Percentiles rank a stretch among this genome's conserved stretches.
phyloP scores from a whole-genome alignment of 2,113 vertebrate genomes.

The Raja brachyura region DNA sequence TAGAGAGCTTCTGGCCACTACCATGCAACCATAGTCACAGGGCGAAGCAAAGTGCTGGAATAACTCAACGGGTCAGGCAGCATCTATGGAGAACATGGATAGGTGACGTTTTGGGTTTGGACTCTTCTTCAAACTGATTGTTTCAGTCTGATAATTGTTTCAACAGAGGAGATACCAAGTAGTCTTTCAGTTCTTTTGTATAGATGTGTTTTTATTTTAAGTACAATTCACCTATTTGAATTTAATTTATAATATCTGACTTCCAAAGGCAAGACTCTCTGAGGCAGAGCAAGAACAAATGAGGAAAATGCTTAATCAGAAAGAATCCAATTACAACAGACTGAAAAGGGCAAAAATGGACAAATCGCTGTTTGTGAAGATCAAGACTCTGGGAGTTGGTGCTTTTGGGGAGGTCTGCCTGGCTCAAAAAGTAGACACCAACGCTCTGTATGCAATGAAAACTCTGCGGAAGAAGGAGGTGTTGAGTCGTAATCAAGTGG shows the following conservation, averaged over 20 bases:
- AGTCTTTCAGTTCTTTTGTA: background rate
- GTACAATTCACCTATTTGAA: background rate
- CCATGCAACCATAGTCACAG: background rate
- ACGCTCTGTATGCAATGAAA: slow-evolving; percentile 95
- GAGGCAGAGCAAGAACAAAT: slow-evolving; percentile 94
- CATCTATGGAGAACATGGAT: too few species aligned
- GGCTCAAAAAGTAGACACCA: slow-evolving; percentile 90
- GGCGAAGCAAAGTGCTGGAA: background rate
- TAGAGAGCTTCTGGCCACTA: background rate
- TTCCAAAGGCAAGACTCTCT: slow-evolving; percentile 79
- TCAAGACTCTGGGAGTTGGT: slow-evolving; percentile 90
- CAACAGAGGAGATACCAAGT: background rate
- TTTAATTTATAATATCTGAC: slow-evolving; percentile 12
- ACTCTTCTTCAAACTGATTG: too few species aligned
- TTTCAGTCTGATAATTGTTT: too few species aligned
- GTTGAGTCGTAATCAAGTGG: slow-evolving; percentile 92
- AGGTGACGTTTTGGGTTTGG: too few species aligned
- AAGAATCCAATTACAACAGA: slow-evolving; percentile 96
- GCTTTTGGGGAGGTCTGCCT: slow-evolving; percentile 96
- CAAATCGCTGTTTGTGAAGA: slow-evolving; percentile 96
- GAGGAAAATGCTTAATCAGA: slow-evolving; percentile 97
- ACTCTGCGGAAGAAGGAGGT: slow-evolving; percentile 94
- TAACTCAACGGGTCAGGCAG: too few species aligned
- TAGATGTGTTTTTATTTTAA: too few species aligned
- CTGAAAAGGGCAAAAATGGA: slow-evolving; percentile 97